Base-by-base conservation (phyloP, 2,797 vertebrate species). In the Margarornis squamiger region DNA sequence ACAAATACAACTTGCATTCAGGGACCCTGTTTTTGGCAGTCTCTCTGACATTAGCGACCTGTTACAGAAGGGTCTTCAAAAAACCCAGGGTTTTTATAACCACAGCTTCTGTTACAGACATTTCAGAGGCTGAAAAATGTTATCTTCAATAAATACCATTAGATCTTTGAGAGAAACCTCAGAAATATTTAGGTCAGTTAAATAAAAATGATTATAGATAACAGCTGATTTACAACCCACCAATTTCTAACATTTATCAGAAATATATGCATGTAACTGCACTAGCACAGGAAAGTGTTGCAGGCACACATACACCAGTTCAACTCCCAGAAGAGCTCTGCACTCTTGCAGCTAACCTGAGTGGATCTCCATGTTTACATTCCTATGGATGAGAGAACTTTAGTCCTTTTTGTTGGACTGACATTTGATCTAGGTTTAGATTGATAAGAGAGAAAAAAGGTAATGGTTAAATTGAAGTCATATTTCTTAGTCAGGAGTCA, bases 301-400 rank as follows among this genome's bases (percentile, higher is more conserved):
- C 29, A 73, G 22, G 6, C 7, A 55, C 24, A n/a, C 1, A 6
- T 10, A 7, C 5, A 62, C 2, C 17, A 59, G 23, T 24, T 61
- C 34, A 58, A 7, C 4, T 43, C 51, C 30, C 59, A 62, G 32
- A 57, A 61, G 45, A 57, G 7, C 13, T 38, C 5, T 46, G 24
- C 4, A 13, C 7, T n/a, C 43, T 54, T 2, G 1, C 1, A 14
- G 17, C 22, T 63, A 39, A 3, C 4, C 9, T 43, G 19, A 24
- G 10, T 48, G 27, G 3, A 75, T 17, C 9, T 67, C 24, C 22
- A 21, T 20, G 32, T 80, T 62, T 71, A 48, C 5, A 36, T 46
- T 62, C 23, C 22, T 36, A 55, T 2, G 7, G 32, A 43, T 62
- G 73, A 91, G 30, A 78, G 12, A 72, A 57, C 8, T 84, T 62